These are phyloP conservation scores for Anoura caudifer DNA, from an alignment of 2,113 vertebrate species.

Conservation along the genomic window DNA sequence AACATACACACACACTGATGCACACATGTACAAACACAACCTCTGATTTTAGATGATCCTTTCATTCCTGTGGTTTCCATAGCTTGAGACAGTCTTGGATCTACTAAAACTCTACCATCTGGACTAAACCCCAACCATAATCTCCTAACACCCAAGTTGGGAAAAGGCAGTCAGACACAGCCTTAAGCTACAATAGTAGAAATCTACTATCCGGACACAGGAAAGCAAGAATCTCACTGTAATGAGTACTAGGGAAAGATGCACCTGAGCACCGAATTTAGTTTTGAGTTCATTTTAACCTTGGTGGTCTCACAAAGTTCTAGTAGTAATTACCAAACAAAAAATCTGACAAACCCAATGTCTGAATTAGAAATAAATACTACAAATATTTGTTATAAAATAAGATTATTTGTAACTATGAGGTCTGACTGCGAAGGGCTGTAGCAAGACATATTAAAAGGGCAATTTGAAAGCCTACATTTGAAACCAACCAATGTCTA, in stretches of 20 bases:
- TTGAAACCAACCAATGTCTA: neutral
- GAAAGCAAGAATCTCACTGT: neutral
- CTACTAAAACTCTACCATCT: neutral
- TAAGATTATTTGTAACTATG: neutral
- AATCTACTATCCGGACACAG: neutral
- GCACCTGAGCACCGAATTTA: neutral
- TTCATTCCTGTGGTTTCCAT: neutral
- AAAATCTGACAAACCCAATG: neutral
- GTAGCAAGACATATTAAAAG: neutral
- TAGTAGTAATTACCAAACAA: neutral
- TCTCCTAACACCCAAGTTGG: neutral
- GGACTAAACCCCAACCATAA: neutral
- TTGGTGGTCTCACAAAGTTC: neutral
- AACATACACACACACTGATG: neutral
- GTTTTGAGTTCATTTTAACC: neutral
- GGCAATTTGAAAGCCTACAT: neutral
- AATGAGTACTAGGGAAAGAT: neutral
- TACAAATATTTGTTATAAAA: neutral
- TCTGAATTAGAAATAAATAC: neutral
- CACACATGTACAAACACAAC: neutral
- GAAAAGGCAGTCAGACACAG: neutral
- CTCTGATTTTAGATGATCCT: neutral
- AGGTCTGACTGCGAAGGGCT: neutral
- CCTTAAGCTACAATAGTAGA: neutral
- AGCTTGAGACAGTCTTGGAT: neutral